A percentile compares a stretch with the other conserved stretches of the same genome.
Conservation (phyloP, 2,888 invertebrate species). For the Caenorhabditis sulstoni region DNA sequence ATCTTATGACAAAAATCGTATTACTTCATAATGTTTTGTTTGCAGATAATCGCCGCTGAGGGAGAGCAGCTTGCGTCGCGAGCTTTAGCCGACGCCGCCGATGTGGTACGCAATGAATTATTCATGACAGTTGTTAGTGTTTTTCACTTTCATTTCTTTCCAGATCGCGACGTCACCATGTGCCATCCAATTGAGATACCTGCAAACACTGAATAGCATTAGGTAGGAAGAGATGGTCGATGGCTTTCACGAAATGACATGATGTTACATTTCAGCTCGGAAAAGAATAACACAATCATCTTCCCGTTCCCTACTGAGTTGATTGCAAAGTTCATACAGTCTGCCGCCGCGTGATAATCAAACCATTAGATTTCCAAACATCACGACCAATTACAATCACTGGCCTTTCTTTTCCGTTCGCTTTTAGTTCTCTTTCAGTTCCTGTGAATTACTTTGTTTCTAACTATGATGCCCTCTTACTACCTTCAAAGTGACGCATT, state of each 20-base stretch:
- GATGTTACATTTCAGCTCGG: constrained; percentile 85
- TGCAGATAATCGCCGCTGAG: constrained; percentile 84
- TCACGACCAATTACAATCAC: constrained; percentile 38
- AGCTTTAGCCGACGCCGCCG: constrained; percentile 89
- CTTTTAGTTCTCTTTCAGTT: constrained; percentile 16
- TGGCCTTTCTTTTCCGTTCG: constrained; percentile 8
- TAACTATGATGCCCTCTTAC: constrained; percentile 8
- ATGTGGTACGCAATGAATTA: constrained; percentile 83
- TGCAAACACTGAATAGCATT: constrained; percentile 88
- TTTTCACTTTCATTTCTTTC: constrained; percentile 16
- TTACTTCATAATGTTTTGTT: constrained; percentile 57
- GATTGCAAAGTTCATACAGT: constrained; percentile 58
- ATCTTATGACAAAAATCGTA: constrained; percentile 30
- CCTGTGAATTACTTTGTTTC: constrained; percentile 29
- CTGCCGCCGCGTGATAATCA: constrained; percentile 52
- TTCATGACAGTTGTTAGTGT: constrained; percentile 18
- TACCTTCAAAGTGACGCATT: constrained; percentile 36
- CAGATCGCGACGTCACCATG: constrained; percentile 88
- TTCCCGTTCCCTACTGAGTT: constrained; percentile 94
- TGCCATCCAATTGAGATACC: constrained; percentile 85
- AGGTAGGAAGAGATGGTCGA: constrained; percentile 81
- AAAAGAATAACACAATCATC: constrained; percentile 98
- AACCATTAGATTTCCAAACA: constrained; percentile 14
- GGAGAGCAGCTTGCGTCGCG: constrained; percentile 86
- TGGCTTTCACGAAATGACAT: not conserved